phyloP scores from a whole-genome alignment of 64 coral and sea anemone species.

The Dendronephthya gigantea region DNA sequence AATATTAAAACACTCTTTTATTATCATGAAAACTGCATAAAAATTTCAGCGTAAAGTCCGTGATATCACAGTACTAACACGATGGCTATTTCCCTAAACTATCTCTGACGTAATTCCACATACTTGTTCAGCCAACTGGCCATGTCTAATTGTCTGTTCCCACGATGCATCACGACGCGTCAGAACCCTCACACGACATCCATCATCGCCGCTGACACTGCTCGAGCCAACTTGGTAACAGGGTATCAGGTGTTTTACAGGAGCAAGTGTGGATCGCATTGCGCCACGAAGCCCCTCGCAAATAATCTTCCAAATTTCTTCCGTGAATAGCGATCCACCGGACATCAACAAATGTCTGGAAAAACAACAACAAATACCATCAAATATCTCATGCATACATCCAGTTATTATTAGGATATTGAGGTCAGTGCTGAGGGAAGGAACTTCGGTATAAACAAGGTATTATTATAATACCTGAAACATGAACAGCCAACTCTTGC shows the following conservation, averaged over 20 bases:
- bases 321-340: constrained; percentile 77
- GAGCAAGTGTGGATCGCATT: constrained; percentile 62
- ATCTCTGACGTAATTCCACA: not conserved
- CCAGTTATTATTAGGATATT: no score
- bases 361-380: not conserved
- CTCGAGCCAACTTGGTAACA: constrained; percentile 86
- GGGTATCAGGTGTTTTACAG: constrained; percentile 74
- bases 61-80: no score
- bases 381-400: not conserved
- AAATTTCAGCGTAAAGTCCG: not conserved
- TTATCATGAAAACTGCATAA: not conserved
- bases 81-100: not conserved
- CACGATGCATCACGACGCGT: constrained; percentile 61
- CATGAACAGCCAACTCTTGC: constrained; percentile 92
- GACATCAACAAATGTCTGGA: constrained; percentile 72
- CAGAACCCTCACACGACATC: constrained; percentile 80
- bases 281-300: constrained; percentile 79
- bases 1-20: not conserved
- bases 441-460: not conserved
- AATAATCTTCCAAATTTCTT: constrained; percentile 90
- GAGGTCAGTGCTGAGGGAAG: no score
- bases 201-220: constrained; percentile 82
- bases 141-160: constrained; percentile 61
- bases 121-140: constrained; percentile 92
- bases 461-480: constrained; percentile 47